phyloP scores from a whole-genome alignment of 2,113 vertebrate species.

The Cardinalis cardinalis region DNA sequence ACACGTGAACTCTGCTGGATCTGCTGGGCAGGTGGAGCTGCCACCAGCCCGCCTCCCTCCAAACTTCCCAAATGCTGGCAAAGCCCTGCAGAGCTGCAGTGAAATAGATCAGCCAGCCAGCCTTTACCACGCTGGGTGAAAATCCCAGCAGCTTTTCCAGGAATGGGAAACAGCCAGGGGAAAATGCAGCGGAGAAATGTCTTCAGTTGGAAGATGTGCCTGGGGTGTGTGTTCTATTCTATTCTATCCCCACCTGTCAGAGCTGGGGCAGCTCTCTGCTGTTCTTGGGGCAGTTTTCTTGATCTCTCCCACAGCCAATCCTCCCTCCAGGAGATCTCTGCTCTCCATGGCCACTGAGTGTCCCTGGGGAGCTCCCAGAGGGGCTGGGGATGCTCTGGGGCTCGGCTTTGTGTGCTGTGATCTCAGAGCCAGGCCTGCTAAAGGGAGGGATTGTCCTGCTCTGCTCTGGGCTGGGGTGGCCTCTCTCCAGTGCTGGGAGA shows the following conservation, averaged over 20 bases:
- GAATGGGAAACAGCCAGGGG: no score
- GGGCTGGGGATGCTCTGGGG: not conserved
- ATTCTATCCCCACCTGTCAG: no score
- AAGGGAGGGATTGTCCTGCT: not conserved
- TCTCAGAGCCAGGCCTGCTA: not conserved
- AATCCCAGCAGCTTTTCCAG: no score
- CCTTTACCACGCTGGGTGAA: not conserved
- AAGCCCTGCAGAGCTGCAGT: not conserved
- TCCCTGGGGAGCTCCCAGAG: not conserved
- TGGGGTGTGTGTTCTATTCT: no score
- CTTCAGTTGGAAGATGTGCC: no score
- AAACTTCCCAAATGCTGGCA: not conserved
- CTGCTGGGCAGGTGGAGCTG: not conserved
- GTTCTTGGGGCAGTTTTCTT: no score
- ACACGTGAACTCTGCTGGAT: accelerated
- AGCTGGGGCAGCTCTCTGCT: no score
- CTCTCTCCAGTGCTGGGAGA: not conserved
- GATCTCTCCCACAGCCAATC: no score
- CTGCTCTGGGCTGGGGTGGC: not conserved
- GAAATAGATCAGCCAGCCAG: not conserved
- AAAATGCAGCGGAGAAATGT: no score
- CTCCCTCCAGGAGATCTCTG: no score
- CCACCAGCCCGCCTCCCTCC: not conserved
- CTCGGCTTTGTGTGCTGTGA: not conserved
- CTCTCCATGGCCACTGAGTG: no score